phyloP scores from a whole-genome alignment of 1,140 invertebrate species.

The Apis laboriosa region DNA sequence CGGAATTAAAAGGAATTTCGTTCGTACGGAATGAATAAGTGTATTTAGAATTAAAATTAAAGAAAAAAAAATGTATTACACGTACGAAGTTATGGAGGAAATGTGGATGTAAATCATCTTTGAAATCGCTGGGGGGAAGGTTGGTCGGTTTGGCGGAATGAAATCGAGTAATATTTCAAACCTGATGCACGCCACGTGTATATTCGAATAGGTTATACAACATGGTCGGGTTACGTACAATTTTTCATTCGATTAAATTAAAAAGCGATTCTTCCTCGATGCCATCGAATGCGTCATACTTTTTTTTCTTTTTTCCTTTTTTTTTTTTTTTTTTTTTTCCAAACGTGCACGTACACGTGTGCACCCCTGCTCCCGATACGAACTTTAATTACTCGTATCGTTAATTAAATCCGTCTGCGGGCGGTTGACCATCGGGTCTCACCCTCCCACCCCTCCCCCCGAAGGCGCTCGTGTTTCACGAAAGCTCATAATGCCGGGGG shows the following conservation, averaged over 20 bases:
- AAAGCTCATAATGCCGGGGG: conserved; percentile 60
- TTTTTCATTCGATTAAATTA: conserved; percentile 34
- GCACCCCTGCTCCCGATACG: not conserved
- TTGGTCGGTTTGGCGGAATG: not conserved
- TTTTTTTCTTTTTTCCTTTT: not conserved
- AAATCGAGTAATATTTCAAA: not conserved
- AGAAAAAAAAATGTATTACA: too few relatives aligned
- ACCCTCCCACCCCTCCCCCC: not conserved
- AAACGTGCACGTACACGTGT: not conserved
- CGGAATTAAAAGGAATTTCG: not conserved
- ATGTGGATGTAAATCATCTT: too few relatives aligned
- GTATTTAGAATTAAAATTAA: not conserved
- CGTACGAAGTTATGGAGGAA: too few relatives aligned
- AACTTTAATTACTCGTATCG: conserved; percentile 56
- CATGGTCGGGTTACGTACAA: not conserved
- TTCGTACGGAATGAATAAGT: not conserved
- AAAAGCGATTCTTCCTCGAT: conserved; percentile 8
- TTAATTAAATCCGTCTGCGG: conserved; percentile 62
- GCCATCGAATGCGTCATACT: conserved; percentile 13
- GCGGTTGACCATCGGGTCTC: conserved; percentile 34
- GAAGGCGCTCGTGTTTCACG: conserved; percentile 44
- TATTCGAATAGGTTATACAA: not conserved
- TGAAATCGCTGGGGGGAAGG: not conserved
- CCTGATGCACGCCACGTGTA: not conserved
- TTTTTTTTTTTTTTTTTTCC: not conserved